Conservation (phyloP, 2,113 vertebrate species). For the Ceyx margarethae region DNA sequence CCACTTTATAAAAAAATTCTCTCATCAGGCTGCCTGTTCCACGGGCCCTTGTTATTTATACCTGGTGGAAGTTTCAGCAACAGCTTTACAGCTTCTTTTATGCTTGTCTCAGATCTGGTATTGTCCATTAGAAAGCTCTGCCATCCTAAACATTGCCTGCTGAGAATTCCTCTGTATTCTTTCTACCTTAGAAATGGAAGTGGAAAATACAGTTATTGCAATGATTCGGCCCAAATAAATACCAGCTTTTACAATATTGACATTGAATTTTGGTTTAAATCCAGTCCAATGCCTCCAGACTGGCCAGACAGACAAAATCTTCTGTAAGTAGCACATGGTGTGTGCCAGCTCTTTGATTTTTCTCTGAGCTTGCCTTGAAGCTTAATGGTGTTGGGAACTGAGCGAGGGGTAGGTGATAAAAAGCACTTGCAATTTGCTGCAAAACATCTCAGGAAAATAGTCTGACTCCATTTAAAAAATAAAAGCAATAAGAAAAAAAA, state of each 20-base stretch:
- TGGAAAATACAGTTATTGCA: slow-evolving; percentile 35
- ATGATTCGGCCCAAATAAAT: slow-evolving; percentile 15
- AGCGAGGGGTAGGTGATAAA: background rate
- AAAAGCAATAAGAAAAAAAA: background rate
- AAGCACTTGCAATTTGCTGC: background rate
- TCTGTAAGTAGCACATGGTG: background rate
- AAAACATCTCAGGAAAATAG: background rate
- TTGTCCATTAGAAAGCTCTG: slow-evolving; percentile 30
- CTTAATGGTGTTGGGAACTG: background rate
- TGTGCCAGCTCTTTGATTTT: background rate
- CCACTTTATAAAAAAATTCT: background rate
- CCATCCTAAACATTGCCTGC: slow-evolving; percentile 27
- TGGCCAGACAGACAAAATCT: background rate
- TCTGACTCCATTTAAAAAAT: background rate
- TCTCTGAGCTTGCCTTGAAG: background rate
- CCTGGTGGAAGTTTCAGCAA: background rate
- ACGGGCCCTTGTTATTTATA: slow-evolving; percentile 25
- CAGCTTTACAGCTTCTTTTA: slow-evolving; percentile 21
- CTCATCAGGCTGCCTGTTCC: background rate
- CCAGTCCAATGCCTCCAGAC: background rate
- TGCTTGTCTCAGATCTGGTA: slow-evolving; percentile 5
- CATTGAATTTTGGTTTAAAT: slow-evolving; percentile 19
- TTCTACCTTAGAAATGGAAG: background rate
- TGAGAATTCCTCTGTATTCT: background rate
- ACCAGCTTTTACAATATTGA: background rate